Percentiles rank a stretch among this genome's conserved stretches.
Evolutionary conservation across 2,888 invertebrate genomes (phyloP).

Genomic region (Drosophila suboccidentalis): DNA sequence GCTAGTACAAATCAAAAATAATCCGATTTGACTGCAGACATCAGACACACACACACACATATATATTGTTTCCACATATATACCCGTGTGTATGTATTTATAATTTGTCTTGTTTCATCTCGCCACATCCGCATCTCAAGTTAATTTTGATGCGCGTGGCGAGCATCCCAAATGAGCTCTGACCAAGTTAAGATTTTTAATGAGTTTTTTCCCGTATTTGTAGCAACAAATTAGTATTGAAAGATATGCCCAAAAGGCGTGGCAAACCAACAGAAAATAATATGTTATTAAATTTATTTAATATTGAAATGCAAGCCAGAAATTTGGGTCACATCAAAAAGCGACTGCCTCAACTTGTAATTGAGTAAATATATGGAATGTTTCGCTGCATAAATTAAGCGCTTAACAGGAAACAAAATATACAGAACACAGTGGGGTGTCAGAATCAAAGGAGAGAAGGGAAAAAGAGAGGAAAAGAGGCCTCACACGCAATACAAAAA

Average conservation of each 20-base stretch:
- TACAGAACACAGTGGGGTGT: slow-evolving; percentile 12
- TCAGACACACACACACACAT: slow-evolving; percentile 5
- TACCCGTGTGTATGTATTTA: slow-evolving; percentile 22
- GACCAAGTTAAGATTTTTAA: slow-evolving; percentile 53
- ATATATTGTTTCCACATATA: slow-evolving; percentile 13
- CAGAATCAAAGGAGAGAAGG: neutral
- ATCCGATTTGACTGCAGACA: slow-evolving; percentile 66
- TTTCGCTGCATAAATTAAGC: slow-evolving; percentile 37
- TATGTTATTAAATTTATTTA: neutral
- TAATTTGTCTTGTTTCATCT: slow-evolving; percentile 52
- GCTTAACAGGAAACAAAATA: slow-evolving; percentile 23
- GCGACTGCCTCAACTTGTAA: slow-evolving; percentile 38
- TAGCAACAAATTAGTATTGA: slow-evolving; percentile 36
- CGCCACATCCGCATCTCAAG: slow-evolving; percentile 45
- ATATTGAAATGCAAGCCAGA: slow-evolving; percentile 16
- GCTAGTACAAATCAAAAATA: slow-evolving; percentile 67
- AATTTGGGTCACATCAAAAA: slow-evolving; percentile 35
- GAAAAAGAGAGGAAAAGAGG: slow-evolving; percentile 1
- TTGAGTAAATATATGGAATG: slow-evolving; percentile 29
- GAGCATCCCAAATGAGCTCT: slow-evolving; percentile 36
- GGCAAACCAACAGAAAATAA: slow-evolving; percentile 1
- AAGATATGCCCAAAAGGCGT: slow-evolving; percentile 24
- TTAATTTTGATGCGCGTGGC: slow-evolving; percentile 40
- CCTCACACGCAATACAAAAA: slow-evolving; percentile 53
- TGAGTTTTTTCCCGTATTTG: slow-evolving; percentile 63